phyloP scores from a whole-genome alignment of 2,797 vertebrate species.

The Phalloptychus januarius region DNA sequence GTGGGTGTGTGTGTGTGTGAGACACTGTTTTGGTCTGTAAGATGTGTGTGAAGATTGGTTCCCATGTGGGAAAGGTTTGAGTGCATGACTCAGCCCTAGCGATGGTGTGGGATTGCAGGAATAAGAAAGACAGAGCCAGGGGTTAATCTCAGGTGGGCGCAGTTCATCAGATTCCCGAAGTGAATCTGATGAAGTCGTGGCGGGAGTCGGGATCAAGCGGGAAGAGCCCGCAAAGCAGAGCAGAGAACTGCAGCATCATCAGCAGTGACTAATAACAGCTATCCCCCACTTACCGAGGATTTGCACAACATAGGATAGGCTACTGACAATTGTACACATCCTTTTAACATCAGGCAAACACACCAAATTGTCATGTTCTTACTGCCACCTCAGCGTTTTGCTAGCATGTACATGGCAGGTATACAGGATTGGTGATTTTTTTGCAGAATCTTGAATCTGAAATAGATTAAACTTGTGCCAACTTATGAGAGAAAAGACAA shows the following conservation, averaged over 20 bases:
- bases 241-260: slow-evolving; percentile 45
- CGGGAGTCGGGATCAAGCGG: slow-evolving; percentile 30
- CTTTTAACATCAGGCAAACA: slow-evolving; percentile 39
- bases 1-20: neutral
- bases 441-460: slow-evolving; percentile 1
- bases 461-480: neutral
- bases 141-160: slow-evolving; percentile 75
- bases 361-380: slow-evolving; percentile 7
- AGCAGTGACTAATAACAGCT: slow-evolving; percentile 37
- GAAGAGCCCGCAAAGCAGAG: slow-evolving; percentile 44
- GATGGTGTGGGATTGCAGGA: slow-evolving; percentile 60
- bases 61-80: slow-evolving; percentile 51
- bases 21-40: slow-evolving; percentile 2
- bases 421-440: slow-evolving; percentile 23
- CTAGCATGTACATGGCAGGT: slow-evolving; percentile 16
- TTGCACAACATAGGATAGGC: slow-evolving; percentile 21
- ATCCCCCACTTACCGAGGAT: slow-evolving; percentile 17
- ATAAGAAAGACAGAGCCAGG: slow-evolving; percentile 60
- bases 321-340: slow-evolving; percentile 38
- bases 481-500: neutral
- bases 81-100: slow-evolving; percentile 60
- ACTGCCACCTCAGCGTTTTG: slow-evolving; percentile 29
- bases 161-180: slow-evolving; percentile 71
- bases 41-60: slow-evolving; percentile 9
- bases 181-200: too few species aligned